Conservation (phyloP, 2,113 vertebrate species). For the Datnioides undecimradiatus region DNA sequence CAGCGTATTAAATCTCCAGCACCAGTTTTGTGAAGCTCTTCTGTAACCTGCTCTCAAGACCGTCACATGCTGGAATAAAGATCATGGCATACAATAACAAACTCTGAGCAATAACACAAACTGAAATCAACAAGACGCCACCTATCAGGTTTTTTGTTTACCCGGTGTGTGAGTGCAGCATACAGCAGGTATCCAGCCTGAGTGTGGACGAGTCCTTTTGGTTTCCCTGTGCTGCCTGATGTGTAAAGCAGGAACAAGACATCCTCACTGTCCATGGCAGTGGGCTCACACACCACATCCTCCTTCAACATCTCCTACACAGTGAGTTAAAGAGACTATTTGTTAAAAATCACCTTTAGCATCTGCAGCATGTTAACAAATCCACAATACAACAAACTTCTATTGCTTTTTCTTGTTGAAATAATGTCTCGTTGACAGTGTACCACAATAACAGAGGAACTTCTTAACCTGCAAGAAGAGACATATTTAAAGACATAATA, state of each 20-base stretch:
- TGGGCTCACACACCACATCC: constrained; percentile 82
- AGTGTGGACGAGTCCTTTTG: constrained; percentile 87
- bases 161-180: constrained; percentile 85
- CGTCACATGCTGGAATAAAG: not conserved
- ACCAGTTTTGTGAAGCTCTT: not conserved
- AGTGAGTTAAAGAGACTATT: not conserved
- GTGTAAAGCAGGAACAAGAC: constrained; percentile 86
- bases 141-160: constrained; percentile 47
- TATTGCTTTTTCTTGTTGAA: not conserved
- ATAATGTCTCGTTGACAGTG: not conserved
- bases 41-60: not conserved
- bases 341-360: not conserved
- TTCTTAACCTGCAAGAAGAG: not conserved
- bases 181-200: constrained; percentile 88
- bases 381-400: not conserved
- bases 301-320: constrained; percentile 86
- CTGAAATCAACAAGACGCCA: no score
- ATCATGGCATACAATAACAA: not conserved
- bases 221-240: constrained; percentile 88
- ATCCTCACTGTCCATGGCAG: constrained; percentile 86
- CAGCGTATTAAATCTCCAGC: not conserved
- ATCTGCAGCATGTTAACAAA: not conserved
- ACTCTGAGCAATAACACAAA: not conserved
- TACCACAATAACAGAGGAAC: not conserved
- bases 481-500: not conserved